A percentile compares a stretch with the other conserved stretches of the same genome.
phyloP scores from a whole-genome alignment of 2,113 vertebrate species.

The Ranitomeya variabilis region DNA sequence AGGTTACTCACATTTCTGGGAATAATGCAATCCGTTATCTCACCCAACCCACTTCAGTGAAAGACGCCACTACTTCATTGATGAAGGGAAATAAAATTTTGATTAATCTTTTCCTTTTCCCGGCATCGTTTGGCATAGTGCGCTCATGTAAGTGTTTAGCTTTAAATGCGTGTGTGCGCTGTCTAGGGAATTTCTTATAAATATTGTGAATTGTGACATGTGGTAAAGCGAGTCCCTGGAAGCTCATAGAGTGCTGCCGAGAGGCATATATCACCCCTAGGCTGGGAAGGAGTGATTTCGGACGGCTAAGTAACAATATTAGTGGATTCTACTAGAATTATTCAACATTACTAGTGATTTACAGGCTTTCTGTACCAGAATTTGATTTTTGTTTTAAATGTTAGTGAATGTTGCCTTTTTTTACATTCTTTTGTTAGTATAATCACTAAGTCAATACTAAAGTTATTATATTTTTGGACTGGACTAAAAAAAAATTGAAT shows the following conservation, averaged over 20 bases:
- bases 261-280: slow-evolving; percentile 24
- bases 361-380: neutral
- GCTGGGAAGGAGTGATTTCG: neutral
- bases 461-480: neutral
- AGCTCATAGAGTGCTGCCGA: neutral
- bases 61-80: slow-evolving; percentile 53
- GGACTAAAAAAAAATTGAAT: neutral
- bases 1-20: slow-evolving; percentile 50
- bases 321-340: neutral
- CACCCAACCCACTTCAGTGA: slow-evolving; percentile 54
- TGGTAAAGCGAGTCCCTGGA: slow-evolving; percentile 29
- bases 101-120: slow-evolving; percentile 52
- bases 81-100: slow-evolving; percentile 51
- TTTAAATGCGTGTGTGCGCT: slow-evolving; percentile 5
- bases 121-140: slow-evolving; percentile 26
- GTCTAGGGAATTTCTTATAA: slow-evolving; percentile 49
- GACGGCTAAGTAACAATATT: slow-evolving; percentile 2
- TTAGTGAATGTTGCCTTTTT: neutral
- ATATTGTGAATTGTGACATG: slow-evolving; percentile 35
- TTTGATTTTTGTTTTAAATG: neutral
- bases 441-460: neutral
- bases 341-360: neutral
- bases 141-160: slow-evolving; percentile 49
- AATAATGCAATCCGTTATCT: slow-evolving; percentile 54
- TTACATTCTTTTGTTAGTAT: neutral